Evolutionary conservation across 2,888 invertebrate genomes (phyloP).

Genomic region (Chironomus riparius): DNA sequence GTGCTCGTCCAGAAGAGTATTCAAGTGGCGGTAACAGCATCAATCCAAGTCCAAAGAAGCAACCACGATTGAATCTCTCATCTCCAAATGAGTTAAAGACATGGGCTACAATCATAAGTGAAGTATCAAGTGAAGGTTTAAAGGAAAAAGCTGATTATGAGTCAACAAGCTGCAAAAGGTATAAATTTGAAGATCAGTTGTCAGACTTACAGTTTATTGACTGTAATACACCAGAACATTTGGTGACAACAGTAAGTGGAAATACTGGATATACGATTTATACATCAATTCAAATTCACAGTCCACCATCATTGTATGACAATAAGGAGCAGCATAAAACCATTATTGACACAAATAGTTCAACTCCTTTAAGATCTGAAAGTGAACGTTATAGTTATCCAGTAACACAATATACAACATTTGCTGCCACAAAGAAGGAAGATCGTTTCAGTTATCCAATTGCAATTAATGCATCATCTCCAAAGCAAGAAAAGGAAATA

Average conservation of each 20-base stretch:
- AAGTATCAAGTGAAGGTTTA: slow-evolving; percentile 25
- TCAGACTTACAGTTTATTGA: slow-evolving; percentile 74
- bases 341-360: slow-evolving; percentile 19
- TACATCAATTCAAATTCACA: slow-evolving; percentile 40
- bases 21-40: slow-evolving; percentile 47
- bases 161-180: slow-evolving; percentile 50
- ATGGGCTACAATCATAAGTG: slow-evolving; percentile 22
- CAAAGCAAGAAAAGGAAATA: not conserved
- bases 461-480: not conserved
- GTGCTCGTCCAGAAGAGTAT: slow-evolving; percentile 49
- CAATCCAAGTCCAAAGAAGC: slow-evolving; percentile 54
- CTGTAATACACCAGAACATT: slow-evolving; percentile 62
- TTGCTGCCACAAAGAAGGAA: slow-evolving; percentile 35
- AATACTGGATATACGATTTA: slow-evolving; percentile 35
- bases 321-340: slow-evolving; percentile 27
- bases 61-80: slow-evolving; percentile 45
- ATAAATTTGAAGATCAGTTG: slow-evolving; percentile 66
- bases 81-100: slow-evolving; percentile 34
- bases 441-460: slow-evolving; percentile 40
- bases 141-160: slow-evolving; percentile 39
- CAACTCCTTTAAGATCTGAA: slow-evolving; percentile 13
- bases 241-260: slow-evolving; percentile 30
- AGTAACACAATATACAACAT: slow-evolving; percentile 39
- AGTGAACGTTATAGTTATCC: slow-evolving; percentile 39
- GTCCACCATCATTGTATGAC: slow-evolving; percentile 35